phyloP scores from a whole-genome alignment of 1,140 invertebrate genomes.

The Cecropterus lyciades region DNA sequence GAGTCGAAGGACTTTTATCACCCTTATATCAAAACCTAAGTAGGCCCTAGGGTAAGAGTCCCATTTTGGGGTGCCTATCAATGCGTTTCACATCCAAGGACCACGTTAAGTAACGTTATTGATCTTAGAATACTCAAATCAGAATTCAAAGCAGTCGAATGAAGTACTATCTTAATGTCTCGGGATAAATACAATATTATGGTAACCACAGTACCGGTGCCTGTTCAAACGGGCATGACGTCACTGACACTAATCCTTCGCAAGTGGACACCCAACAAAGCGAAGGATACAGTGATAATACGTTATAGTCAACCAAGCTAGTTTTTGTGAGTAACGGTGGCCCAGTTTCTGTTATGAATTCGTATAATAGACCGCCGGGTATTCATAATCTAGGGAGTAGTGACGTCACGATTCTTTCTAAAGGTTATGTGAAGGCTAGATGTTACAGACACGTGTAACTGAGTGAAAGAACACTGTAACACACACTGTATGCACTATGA shows the following conservation, averaged over 20 bases:
- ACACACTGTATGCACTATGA: background rate
- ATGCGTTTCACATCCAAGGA: no score
- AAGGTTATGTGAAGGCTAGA: constrained; percentile 19
- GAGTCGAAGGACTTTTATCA: no score
- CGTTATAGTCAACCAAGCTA: constrained; percentile 9
- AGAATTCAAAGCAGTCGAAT: no score
- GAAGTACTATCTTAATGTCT: no score
- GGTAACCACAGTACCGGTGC: constrained; percentile 3
- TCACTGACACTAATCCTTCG: constrained; percentile 51
- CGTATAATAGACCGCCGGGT: constrained; percentile 7
- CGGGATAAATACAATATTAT: background rate
- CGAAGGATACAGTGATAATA: constrained; percentile 24
- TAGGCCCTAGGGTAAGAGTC: no score
- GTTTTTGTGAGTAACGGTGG: constrained; percentile 27
- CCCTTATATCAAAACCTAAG: no score
- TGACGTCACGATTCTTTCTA: constrained; percentile 10
- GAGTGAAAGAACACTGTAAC: no score
- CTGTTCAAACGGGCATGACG: constrained; percentile 43
- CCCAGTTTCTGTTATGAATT: constrained; percentile 26
- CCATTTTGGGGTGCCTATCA: no score
- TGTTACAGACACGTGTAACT: constrained; percentile 7
- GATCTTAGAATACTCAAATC: no score
- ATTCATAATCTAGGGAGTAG: constrained; percentile 9
- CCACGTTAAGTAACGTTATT: no score
- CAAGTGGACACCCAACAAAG: constrained; percentile 47